Evolutionary conservation across 1,140 invertebrate genomes (phyloP), one percentile per base, ranked within the genome.

Genomic region (Drosophila nannoptera): DNA sequence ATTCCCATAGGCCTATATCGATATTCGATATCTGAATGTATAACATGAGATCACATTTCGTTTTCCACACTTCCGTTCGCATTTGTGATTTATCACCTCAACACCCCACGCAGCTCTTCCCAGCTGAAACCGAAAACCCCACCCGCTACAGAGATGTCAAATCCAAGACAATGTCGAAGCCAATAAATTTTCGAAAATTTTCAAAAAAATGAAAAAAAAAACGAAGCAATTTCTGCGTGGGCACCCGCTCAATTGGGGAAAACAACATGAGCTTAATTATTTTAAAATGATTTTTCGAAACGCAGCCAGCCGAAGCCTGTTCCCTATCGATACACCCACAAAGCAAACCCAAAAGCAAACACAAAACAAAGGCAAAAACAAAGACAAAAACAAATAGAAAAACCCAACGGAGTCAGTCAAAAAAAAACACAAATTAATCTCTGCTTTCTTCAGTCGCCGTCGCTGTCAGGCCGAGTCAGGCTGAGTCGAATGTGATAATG

Each of bases 181-280:
- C n/a, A n/a, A 52, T 38, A 53, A 33, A 53, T 53, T 64, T 56
- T 56, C 48, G 32, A 8, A 62, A 62, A 11, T 32, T 62, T 53
- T 60, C 12, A 61, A 67, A 56, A 61, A 64, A 64, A 56, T 49
- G 42, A 69, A 33, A 33, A 29, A 55, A 6, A 54, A 54, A 54
- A 7, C 29, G 33, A 45, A 43, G 12, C 40, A 14, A 22, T 22
- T 43, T n/a, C n/a, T 7, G 14, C 32, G 56, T 59, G 42, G 56
- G 56, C 42, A n/a, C 40, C 38, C 6, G 22, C 11, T 43, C 16
- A 46, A 46, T 61, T 68, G 50, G 42, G 36, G 6, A 54, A 58
- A 56, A 46, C 59, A 67, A 77, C 74, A 83, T 74, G 75, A 73
- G 75, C 75, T 78, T 82, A 82, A 82, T 82, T 82, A 78, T 78